Evolutionary conservation across 2,888 invertebrate genomes (phyloP).

Genomic region (Brachypalpus laphriformis): DNA sequence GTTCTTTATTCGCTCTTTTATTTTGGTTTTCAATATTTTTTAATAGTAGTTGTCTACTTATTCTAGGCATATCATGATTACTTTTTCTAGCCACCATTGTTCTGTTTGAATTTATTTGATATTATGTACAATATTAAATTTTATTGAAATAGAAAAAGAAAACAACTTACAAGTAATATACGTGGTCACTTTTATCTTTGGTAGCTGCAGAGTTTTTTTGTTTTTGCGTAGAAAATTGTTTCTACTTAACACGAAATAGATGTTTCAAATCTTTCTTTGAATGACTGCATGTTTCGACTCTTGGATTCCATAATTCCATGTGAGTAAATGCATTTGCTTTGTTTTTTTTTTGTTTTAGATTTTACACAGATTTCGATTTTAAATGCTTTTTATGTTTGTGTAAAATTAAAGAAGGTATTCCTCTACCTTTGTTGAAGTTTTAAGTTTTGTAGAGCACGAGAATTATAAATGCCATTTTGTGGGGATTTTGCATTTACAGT

Average conservation of each 20-base stretch:
- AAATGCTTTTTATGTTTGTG: constrained; percentile 15
- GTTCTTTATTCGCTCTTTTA: constrained; percentile 17
- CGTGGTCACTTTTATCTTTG: constrained; percentile 46
- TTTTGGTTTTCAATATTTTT: constrained; percentile 37
- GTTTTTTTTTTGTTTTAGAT: constrained; percentile 23
- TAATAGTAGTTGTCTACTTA: constrained; percentile 59
- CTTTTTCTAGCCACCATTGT: not conserved
- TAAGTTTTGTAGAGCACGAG: constrained; percentile 38
- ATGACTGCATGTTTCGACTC: constrained; percentile 45
- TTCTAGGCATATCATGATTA: constrained; percentile 41
- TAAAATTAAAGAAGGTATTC: constrained; percentile 18
- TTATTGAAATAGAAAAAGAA: constrained; percentile 48
- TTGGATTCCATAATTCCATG: constrained; percentile 50
- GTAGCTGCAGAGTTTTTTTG: not conserved
- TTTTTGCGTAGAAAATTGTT: constrained; percentile 29
- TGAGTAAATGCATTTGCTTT: constrained; percentile 61
- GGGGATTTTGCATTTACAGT: constrained; percentile 28
- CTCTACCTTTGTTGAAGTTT: constrained; percentile 25
- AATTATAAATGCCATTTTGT: constrained; percentile 3
- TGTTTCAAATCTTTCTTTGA: constrained; percentile 22
- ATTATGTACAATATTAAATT: constrained; percentile 50
- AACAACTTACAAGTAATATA: constrained; percentile 39
- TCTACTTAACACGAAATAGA: constrained; percentile 23
- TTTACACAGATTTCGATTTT: constrained; percentile 42
- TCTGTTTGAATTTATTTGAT: constrained; percentile 10